These are phyloP conservation scores for Marisa cornuarietis DNA, from an alignment of 1,140 invertebrate species.

Conservation along the genomic window DNA sequence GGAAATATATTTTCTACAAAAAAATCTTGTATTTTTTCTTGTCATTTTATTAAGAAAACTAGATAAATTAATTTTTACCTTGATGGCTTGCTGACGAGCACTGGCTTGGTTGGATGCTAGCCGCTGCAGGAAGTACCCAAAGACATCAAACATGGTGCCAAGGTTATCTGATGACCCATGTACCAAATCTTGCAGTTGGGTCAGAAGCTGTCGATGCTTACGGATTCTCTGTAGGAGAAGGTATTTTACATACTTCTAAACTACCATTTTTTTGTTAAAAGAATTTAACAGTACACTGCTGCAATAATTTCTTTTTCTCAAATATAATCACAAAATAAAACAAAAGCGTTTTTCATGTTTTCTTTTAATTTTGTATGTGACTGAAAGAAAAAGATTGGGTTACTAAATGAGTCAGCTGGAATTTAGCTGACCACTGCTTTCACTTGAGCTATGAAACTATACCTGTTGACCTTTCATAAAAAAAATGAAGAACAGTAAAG, in stretches of 20 bases:
- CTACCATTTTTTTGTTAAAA: too few relatives aligned
- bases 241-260: too few relatives aligned
- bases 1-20: neutral
- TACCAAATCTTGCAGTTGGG: slow-evolving; percentile 74
- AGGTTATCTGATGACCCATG: slow-evolving; percentile 68
- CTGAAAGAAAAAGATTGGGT: neutral
- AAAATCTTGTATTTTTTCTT: neutral
- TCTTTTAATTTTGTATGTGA: neutral
- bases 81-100: slow-evolving; percentile 81
- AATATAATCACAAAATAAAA: too few relatives aligned
- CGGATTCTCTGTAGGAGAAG: slow-evolving; percentile 68
- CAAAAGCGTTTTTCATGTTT: neutral
- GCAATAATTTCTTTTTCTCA: too few relatives aligned
- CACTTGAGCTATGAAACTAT: neutral
- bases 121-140: slow-evolving; percentile 91
- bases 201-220: slow-evolving; percentile 82
- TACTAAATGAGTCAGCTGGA: too few relatives aligned
- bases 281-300: too few relatives aligned
- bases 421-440: neutral
- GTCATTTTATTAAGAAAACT: too few relatives aligned
- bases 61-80: slow-evolving; percentile 58
- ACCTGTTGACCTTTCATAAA: neutral
- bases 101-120: slow-evolving; percentile 83
- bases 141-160: slow-evolving; percentile 79
- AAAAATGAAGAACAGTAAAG: neutral